Base-by-base conservation (phyloP, 2,113 vertebrate genomes). In the Pseudopipra pipra region DNA sequence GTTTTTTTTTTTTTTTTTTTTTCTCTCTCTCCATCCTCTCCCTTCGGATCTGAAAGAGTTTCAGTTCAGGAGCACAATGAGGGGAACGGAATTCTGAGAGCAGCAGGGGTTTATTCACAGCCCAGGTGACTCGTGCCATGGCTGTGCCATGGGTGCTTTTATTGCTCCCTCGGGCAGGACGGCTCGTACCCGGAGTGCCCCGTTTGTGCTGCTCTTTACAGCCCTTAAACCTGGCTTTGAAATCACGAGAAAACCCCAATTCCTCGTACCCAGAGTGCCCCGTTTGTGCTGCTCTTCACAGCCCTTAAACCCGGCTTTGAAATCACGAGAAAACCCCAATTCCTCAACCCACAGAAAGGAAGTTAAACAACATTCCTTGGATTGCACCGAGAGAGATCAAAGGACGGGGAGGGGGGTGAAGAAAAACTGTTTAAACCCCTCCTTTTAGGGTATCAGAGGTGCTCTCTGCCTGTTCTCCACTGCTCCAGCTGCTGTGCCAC, bases 101-200 rank as follows among this genome's bases (percentile, higher is more conserved):
- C 87, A 90, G 94, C 89, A 81, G 92, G 72, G 27, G 61, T 68
- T 92, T 85, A 83, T 96, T 95, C 84, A 75, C 84, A 72, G 78
- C 2, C 4, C 63, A 55, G 87, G 91, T 89, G 95, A 74, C 87
- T 54, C n/a, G 75, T 49, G 75, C 63, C 58, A 75, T n/a, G 81
- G 43, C 77, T 85, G 33, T n/a, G 23, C 85, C 77, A 22, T 25
- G 68, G n/a, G 74, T 63, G 81, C 44, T 92, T 93, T 78, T 23
- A 30, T 58, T 84, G 66, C 73, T 82, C 66, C 61, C 47, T 33
- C 23, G 28, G 76, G 74, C 49, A 23, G 79, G 73, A 47, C 1
- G 1, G 28, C 72, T 81, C 11, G 27, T 49, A 72, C 87, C 95
- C 80, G 73, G 6, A 80, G 70, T 51, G 76, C 68, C 85, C 54